These are phyloP conservation scores for Entomobrya proxima DNA, from an alignment of 2,888 invertebrate species.

Conservation along the genomic window DNA sequence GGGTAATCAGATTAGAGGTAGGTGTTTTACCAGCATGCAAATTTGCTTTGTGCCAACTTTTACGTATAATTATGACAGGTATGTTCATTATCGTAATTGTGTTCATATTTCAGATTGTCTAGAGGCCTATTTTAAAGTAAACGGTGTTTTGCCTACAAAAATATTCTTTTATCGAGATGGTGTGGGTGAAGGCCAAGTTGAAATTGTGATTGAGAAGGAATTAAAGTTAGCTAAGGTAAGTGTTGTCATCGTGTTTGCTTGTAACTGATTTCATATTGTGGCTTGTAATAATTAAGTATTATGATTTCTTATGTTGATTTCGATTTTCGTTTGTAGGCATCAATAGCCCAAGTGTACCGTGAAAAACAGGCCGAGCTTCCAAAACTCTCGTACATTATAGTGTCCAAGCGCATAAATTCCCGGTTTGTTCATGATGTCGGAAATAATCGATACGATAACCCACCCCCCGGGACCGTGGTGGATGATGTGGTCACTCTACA, in stretches of 20 bases:
- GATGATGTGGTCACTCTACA: conserved; percentile 91
- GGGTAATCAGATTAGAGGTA: conserved; percentile 15
- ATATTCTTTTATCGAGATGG: conserved; percentile 95
- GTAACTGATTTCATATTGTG: too few relatives aligned
- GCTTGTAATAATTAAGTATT: too few relatives aligned
- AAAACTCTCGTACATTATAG: conserved; percentile 86
- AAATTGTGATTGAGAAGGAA: conserved; percentile 85
- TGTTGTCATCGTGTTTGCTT: too few relatives aligned
- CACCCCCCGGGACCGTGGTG: conserved; percentile 90
- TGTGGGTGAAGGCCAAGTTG: conserved; percentile 92
- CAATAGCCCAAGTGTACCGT: neutral
- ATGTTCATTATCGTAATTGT: neutral
- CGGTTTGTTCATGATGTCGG: conserved; percentile 1
- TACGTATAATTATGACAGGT: neutral
- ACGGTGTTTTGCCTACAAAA: conserved; percentile 82
- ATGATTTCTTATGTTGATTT: too few relatives aligned
- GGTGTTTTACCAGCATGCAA: neutral
- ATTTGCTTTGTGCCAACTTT: neutral
- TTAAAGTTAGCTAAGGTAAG: conserved; percentile 83
- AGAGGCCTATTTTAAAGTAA: neutral
- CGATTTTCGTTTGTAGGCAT: neutral
- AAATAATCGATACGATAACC: conserved; percentile 77
- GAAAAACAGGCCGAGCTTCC: neutral
- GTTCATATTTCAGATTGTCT: conserved; percentile 63
- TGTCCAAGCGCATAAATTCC: conserved; percentile 89